Conservation (phyloP, 2,888 invertebrate species). For the Cantharis lateralis region DNA sequence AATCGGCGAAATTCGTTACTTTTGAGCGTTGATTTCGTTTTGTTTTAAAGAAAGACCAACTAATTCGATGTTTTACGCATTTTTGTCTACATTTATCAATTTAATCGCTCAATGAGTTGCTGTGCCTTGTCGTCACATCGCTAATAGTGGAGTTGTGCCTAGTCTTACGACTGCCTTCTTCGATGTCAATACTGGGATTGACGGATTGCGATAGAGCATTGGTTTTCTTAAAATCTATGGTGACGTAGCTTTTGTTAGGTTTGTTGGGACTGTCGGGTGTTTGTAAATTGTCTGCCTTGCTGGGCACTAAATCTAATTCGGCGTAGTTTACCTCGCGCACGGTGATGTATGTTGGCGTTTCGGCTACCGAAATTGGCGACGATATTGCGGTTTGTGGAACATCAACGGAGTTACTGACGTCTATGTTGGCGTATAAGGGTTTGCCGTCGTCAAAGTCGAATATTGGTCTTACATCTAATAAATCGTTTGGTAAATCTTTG, state of each 20-base stretch:
- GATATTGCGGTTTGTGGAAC: conserved; percentile 8
- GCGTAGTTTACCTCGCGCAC: conserved; percentile 74
- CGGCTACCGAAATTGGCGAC: conserved; percentile 42
- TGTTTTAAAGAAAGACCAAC: background rate
- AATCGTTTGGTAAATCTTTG: conserved; percentile 38
- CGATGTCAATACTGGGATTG: conserved; percentile 60
- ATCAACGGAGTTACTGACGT: conserved; percentile 43
- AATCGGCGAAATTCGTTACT: background rate
- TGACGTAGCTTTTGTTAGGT: conserved; percentile 74
- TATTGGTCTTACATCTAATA: conserved; percentile 35
- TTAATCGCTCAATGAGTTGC: conserved; percentile 66
- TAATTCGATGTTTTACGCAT: background rate
- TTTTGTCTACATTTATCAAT: conserved; percentile 2
- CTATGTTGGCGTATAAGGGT: conserved; percentile 64
- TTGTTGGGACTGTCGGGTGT: conserved; percentile 61
- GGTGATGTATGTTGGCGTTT: conserved; percentile 50
- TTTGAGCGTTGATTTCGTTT: background rate
- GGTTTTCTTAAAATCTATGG: conserved; percentile 94
- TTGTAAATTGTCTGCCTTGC: conserved; percentile 51
- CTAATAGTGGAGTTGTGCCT: conserved; percentile 78
- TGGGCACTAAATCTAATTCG: conserved; percentile 74
- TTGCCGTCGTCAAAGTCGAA: conserved; percentile 49
- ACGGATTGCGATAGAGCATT: conserved; percentile 84
- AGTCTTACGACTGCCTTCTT: conserved; percentile 78
- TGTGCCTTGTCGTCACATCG: conserved; percentile 64